Evolutionary conservation across 92 coral and sea anemone genomes (phyloP), one percentile per base, ranked within the genome.

Genomic region (Micromussa lordhowensis): DNA sequence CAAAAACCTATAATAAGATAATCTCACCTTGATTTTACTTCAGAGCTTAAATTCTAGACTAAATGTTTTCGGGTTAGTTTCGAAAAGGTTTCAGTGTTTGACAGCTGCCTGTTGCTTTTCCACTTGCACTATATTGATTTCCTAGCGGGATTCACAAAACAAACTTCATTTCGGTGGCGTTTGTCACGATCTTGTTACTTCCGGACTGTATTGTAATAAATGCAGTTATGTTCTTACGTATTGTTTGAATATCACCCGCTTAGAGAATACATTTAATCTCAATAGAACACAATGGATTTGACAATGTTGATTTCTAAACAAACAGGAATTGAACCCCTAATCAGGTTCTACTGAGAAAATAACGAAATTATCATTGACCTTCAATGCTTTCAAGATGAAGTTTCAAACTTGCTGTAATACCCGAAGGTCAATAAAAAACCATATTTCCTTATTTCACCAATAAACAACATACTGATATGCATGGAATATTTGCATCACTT

Each of bases 211-310:
- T 21, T 55, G 40, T 21, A 35, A 28, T 59, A 24, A 16, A 63
- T 38, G 80, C 22, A 30, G 73, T 55, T 55, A 54, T 58, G 63
- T 73, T 58, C 79, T 57, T 31, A 57, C 73, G 87, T 84, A 44
- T 44, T 85, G 82, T 85, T 85, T 85, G 77, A 30, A 63, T 38
- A 49, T 73, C 51, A 34, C 64, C 79, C 87, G 87, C 87, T 83
- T 69, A 59, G 71, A 85, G 61, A 64, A 77, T 75, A 31, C 82
- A 59, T 85, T 59, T 63, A 77, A 77, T 63, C 82, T 64, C 74
- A 19, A 35, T 26, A 3, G 64, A 76, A 85, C n/a, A 61, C 73
- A 81, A 34, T 64, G 58, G 38, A 35, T 32, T 40, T 81, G 69
- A 29, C 70, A 53, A 32, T 24, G 68, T 85, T 63, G 73, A 57